Evolutionary conservation across 2,113 vertebrate species (phyloP).

Genomic region (Grammomys dolichurus): DNA sequence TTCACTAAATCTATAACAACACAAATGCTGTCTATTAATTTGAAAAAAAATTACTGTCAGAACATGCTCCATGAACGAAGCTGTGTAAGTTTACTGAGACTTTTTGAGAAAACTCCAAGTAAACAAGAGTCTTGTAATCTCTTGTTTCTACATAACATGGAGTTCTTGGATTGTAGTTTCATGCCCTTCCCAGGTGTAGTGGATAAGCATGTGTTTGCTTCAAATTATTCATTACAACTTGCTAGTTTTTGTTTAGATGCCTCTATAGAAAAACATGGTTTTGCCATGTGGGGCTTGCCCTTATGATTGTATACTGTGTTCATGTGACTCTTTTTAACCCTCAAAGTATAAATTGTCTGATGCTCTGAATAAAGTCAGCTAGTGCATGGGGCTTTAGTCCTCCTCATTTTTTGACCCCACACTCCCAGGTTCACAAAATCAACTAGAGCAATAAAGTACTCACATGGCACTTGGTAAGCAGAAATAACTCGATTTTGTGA

Average conservation of each 20-base stretch:
- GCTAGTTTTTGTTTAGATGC: neutral
- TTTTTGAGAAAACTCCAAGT: neutral
- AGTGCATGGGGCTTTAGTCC: neutral
- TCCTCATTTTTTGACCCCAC: neutral
- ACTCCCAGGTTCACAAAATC: neutral
- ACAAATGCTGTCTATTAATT: slow-evolving; percentile 4
- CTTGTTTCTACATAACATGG: too few relatives aligned
- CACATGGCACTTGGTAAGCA: neutral
- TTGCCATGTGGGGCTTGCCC: too few relatives aligned
- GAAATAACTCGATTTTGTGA: neutral
- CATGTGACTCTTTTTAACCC: neutral
- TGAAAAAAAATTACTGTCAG: slow-evolving; percentile 2
- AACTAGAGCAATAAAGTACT: neutral
- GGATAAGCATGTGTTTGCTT: neutral
- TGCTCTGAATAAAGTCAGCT: neutral
- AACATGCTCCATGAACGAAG: neutral
- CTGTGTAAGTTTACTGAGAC: neutral
- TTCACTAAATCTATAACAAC: slow-evolving; percentile 39
- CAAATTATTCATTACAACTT: neutral
- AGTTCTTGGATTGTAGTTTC: neutral
- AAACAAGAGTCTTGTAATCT: neutral
- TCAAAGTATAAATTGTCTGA: neutral
- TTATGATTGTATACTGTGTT: neutral
- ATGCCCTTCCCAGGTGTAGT: neutral
- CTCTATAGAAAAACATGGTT: too few relatives aligned